These are phyloP conservation scores for Achroia grisella DNA, from an alignment of 1,140 invertebrate species.

Conservation along the genomic window DNA sequence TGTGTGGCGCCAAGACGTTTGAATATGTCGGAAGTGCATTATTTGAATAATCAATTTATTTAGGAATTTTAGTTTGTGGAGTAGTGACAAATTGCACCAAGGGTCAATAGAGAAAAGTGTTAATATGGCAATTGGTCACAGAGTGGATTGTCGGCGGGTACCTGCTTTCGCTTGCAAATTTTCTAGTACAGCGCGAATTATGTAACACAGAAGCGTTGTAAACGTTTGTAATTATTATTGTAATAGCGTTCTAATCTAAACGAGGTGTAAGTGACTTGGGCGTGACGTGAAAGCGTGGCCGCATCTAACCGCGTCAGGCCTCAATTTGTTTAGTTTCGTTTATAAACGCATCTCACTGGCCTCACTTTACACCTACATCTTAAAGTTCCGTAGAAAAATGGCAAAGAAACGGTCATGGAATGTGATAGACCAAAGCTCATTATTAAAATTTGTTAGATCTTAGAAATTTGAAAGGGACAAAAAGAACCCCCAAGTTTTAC, in stretches of 20 bases:
- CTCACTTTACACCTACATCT: neutral
- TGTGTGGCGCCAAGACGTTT: conserved; percentile 10
- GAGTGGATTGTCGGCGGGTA: conserved; percentile 9
- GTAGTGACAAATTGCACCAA: conserved; percentile 4
- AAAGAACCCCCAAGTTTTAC: too few relatives aligned
- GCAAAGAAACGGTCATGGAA: too few relatives aligned
- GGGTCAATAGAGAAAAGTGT: conserved; percentile 7
- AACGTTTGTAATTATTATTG: conserved; percentile 47
- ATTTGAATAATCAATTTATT: conserved; percentile 11
- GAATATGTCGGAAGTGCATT: conserved; percentile 18
- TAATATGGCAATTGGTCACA: conserved; percentile 14
- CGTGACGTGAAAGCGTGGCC: conserved; percentile 22
- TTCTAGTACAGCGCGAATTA: conserved; percentile 27
- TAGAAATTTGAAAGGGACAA: too few relatives aligned
- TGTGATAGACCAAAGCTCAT: too few relatives aligned
- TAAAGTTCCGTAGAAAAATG: neutral
- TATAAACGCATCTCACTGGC: neutral
- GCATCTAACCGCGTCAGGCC: neutral
- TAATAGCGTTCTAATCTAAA: conserved; percentile 50
- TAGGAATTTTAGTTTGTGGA: neutral
- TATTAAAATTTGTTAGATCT: too few relatives aligned
- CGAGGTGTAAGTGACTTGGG: conserved; percentile 18
- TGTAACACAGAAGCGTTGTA: conserved; percentile 31
- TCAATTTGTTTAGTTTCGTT: too few relatives aligned
- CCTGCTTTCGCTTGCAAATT: conserved; percentile 55